Percentiles rank a stretch among this genome's conserved stretches.
These are phyloP conservation scores for Sapayoa aenigma DNA, from an alignment of 2,113 vertebrate genomes.

Conservation along the genomic window DNA sequence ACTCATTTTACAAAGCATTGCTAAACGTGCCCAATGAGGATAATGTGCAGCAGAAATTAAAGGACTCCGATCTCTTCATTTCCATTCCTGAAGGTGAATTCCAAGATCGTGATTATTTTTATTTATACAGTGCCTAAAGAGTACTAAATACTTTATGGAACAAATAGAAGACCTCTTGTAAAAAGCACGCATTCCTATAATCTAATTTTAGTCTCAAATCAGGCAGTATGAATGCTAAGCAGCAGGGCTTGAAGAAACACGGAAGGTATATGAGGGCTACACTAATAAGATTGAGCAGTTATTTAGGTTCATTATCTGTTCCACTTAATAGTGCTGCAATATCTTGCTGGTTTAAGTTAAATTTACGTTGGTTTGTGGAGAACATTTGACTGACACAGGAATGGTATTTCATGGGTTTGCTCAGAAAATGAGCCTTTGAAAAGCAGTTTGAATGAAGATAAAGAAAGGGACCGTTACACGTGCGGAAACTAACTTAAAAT, in stretches of 20 bases:
- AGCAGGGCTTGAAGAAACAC: conserved; percentile 1
- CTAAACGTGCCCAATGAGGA: conserved; percentile 3
- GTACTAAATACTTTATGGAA: conserved; percentile 59
- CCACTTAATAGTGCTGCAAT: background rate
- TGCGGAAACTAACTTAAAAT: too few relatives aligned
- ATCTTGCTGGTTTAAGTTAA: background rate
- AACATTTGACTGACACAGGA: background rate
- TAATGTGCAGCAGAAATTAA: conserved; percentile 17
- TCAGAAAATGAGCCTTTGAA: background rate
- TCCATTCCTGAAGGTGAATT: conserved; percentile 64
- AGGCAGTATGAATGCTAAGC: conserved; percentile 47
- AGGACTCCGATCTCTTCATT: conserved; percentile 1
- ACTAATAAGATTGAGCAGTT: conserved; percentile 35
- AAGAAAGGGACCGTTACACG: background rate
- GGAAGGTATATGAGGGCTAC: conserved; percentile 1
- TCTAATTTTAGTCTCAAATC: conserved; percentile 57
- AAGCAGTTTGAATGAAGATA: background rate
- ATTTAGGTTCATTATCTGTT: conserved; percentile 48
- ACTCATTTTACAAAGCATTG: conserved; percentile 15
- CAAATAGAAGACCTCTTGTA: conserved; percentile 62
- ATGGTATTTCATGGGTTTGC: background rate
- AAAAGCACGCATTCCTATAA: conserved; percentile 53
- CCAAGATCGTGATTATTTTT: conserved; percentile 56
- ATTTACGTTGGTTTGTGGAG: background rate
- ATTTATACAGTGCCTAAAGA: conserved; percentile 59